phyloP scores from a whole-genome alignment of 1,140 invertebrate species.

The Euwallacea similis region DNA sequence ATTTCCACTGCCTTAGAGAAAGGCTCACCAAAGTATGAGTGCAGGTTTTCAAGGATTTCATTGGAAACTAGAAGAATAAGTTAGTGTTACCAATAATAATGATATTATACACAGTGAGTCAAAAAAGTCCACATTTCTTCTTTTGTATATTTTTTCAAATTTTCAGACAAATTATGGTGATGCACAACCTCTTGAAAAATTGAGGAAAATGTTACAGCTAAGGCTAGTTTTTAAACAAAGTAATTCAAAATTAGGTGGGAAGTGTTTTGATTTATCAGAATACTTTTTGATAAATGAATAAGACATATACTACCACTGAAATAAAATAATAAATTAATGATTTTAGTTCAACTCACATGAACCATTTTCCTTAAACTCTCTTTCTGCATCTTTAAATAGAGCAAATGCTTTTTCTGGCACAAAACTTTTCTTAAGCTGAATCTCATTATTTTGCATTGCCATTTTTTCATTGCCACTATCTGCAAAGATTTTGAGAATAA shows the following conservation, averaged over 20 bases:
- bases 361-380: conserved; percentile 30
- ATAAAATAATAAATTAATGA: background rate
- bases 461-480: too few species aligned
- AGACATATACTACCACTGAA: too few species aligned
- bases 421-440: conserved; percentile 30
- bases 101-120: too few species aligned
- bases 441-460: background rate
- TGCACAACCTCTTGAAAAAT: background rate
- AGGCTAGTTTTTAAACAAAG: too few species aligned
- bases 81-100: background rate
- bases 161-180: background rate
- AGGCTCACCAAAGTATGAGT: conserved; percentile 60
- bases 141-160: background rate
- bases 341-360: conserved; percentile 24
- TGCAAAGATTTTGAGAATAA: too few species aligned
- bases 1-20: conserved; percentile 63
- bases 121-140: background rate
- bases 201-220: too few species aligned
- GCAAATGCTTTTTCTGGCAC: conserved; percentile 41
- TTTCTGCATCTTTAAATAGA: conserved; percentile 39
- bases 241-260: too few species aligned
- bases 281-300: too few species aligned
- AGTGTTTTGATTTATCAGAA: too few species aligned
- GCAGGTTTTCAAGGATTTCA: conserved; percentile 58
- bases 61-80: conserved; percentile 52